Conservation (phyloP, 2,113 vertebrate species). For the Pipa parva region DNA sequence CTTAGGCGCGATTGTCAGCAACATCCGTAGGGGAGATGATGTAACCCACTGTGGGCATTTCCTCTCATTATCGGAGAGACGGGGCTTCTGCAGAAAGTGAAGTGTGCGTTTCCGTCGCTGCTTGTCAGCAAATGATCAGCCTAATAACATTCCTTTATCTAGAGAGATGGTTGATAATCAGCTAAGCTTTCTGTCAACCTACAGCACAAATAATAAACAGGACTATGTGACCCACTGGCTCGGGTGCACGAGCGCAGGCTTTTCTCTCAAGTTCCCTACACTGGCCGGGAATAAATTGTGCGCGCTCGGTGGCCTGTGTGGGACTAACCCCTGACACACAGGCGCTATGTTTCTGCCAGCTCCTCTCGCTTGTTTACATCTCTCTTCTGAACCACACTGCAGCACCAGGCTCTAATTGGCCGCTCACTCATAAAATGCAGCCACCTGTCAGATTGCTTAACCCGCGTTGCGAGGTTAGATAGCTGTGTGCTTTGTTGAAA, state of each 20-base stretch:
- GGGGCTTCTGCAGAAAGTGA: no score
- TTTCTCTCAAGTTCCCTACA: neutral
- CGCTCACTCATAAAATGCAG: slow-evolving; percentile 26
- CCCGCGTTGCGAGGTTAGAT: slow-evolving; percentile 15
- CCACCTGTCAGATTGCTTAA: slow-evolving; percentile 34
- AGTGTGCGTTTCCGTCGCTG: no score
- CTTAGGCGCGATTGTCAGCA: no score
- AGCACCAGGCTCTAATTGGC: slow-evolving; percentile 21
- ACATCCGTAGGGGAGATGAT: no score
- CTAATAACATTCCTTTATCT: neutral
- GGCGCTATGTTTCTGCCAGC: slow-evolving; percentile 13
- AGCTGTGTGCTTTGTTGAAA: slow-evolving; percentile 30
- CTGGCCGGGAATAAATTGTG: slow-evolving; percentile 3
- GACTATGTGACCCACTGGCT: neutral
- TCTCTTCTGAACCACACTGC: neutral
- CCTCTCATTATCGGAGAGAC: no score
- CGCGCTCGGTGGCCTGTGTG: neutral
- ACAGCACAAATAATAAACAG: neutral
- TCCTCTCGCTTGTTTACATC: slow-evolving; percentile 19
- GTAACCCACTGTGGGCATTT: no score
- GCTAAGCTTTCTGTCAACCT: neutral
- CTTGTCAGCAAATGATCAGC: neutral
- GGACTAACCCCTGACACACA: slow-evolving; percentile 4
- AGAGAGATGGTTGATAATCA: neutral
- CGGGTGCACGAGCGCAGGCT: neutral